phyloP scores from a whole-genome alignment of 2,797 vertebrate species.

The Periophthalmus magnuspinnatus region DNA sequence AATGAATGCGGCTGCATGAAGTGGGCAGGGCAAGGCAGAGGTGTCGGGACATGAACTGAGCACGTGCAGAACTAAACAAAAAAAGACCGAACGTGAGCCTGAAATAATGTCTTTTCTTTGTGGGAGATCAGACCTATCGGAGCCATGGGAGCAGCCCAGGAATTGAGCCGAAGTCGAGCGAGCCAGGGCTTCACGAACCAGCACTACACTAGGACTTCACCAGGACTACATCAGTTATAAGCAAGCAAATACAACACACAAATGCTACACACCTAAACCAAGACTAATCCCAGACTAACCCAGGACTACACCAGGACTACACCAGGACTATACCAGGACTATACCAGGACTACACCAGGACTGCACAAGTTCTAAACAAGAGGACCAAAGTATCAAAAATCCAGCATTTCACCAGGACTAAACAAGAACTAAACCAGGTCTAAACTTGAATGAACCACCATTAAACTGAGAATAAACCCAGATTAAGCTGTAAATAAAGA shows the following conservation, averaged over 20 bases:
- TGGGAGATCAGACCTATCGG: not conserved
- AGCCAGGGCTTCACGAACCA: too few relatives aligned
- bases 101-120: not conserved
- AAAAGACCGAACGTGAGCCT: not conserved
- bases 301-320: not conserved
- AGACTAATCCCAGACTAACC: not conserved
- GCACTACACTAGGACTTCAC: not conserved
- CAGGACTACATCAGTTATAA: not conserved
- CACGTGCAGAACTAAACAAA: not conserved
- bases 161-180: not conserved
- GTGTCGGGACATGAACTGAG: not conserved
- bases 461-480: too few relatives aligned
- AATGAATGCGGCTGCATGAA: not conserved
- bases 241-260: too few relatives aligned
- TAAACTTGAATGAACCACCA: not conserved
- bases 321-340: too few relatives aligned
- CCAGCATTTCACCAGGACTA: not conserved
- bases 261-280: too few relatives aligned
- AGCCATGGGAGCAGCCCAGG: not conserved
- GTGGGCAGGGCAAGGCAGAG: not conserved
- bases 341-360: not conserved
- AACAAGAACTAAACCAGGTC: not conserved
- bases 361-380: not conserved
- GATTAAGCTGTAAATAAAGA: not conserved
- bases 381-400: not conserved